These are phyloP conservation scores for Glareola pratincola DNA, from an alignment of 2,113 vertebrate genomes.

Conservation along the genomic window DNA sequence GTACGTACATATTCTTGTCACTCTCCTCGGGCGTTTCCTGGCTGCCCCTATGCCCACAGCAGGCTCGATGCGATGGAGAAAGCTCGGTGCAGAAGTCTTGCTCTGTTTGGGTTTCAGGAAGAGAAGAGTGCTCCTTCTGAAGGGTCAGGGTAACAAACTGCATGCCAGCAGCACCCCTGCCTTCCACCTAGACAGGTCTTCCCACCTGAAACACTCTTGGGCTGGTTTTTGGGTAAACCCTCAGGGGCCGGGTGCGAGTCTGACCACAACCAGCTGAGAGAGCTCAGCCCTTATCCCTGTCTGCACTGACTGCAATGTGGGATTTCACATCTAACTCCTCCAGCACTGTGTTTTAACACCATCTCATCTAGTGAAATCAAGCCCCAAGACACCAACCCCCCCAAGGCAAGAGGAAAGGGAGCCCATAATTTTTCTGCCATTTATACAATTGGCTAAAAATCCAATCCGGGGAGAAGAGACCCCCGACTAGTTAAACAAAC, in stretches of 20 bases:
- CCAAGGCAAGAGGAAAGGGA: not conserved
- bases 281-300: not conserved
- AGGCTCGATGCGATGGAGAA: rapidly evolving
- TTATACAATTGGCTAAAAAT: not conserved
- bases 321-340: not conserved
- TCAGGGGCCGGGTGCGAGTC: not conserved
- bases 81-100: not conserved
- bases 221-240: not conserved
- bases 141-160: not conserved
- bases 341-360: not conserved
- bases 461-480: not conserved
- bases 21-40: not conserved
- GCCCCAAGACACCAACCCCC: not conserved
- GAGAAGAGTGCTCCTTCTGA: not conserved
- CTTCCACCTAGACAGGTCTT: not conserved
- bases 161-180: not conserved
- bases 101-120: not conserved
- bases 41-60: not conserved
- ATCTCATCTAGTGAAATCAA: not conserved
- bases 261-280: not conserved
- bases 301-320: not conserved
- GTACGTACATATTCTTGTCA: not conserved
- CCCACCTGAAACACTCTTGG: not conserved
- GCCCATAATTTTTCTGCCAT: not conserved
- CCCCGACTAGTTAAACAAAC: not conserved